These are phyloP conservation scores for Dromius quadrimaculatus DNA, from an alignment of 2,888 invertebrate species.

Conservation along the genomic window DNA sequence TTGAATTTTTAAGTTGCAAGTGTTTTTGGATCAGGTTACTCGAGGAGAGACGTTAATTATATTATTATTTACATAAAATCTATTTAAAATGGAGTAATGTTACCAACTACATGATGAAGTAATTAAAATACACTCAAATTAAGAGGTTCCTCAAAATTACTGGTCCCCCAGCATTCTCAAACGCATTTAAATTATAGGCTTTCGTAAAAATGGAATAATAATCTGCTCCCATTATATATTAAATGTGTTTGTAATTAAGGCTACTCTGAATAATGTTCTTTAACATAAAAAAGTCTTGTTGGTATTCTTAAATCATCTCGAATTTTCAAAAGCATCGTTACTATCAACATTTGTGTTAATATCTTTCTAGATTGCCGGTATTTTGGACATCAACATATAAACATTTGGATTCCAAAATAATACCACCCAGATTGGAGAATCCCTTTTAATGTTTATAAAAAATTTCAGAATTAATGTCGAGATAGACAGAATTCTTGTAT, in stretches of 20 bases:
- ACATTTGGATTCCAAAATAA: too few species aligned
- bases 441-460: too few species aligned
- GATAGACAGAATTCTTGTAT: too few species aligned
- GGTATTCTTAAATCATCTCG: too few species aligned
- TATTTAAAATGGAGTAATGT: constrained; percentile 21
- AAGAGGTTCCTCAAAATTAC: constrained; percentile 27
- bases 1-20: constrained; percentile 28
- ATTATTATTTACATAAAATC: constrained; percentile 35
- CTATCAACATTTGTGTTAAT: too few species aligned
- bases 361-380: too few species aligned
- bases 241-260: neutral
- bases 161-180: neutral
- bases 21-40: constrained; percentile 20
- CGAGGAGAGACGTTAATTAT: constrained; percentile 15
- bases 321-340: too few species aligned
- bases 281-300: too few species aligned
- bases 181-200: constrained; percentile 25
- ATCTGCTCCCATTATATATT: constrained; percentile 8
- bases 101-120: constrained; percentile 22
- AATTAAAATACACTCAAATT: constrained; percentile 45
- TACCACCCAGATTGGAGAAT: too few species aligned
- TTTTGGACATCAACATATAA: too few species aligned
- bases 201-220: constrained; percentile 5
- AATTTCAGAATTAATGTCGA: too few species aligned
- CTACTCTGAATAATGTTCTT: too few species aligned